phyloP scores from a whole-genome alignment of 2,888 invertebrate species.

The Drosophila mercatorum region DNA sequence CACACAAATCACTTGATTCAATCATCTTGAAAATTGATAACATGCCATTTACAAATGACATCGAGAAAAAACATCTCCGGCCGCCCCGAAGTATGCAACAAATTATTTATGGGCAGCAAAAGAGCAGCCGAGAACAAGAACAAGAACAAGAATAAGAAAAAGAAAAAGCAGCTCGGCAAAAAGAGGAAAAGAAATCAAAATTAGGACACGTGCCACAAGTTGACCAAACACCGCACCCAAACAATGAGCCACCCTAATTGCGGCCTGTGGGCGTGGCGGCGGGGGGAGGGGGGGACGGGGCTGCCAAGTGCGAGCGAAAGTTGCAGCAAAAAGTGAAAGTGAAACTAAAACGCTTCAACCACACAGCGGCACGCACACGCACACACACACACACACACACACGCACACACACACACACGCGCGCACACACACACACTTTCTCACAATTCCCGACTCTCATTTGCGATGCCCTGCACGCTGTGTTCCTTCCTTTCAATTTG shows the following conservation, averaged over 20 bases:
- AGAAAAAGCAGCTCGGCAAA: slow-evolving; percentile 12
- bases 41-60: slow-evolving; percentile 84
- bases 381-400: slow-evolving; percentile 19
- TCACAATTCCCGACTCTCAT: slow-evolving; percentile 61
- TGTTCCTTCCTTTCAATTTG: slow-evolving; percentile 75
- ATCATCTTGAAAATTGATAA: slow-evolving; percentile 84
- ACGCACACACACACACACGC: slow-evolving; percentile 9
- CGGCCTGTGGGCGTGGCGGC: slow-evolving; percentile 15
- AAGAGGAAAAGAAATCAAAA: slow-evolving; percentile 76
- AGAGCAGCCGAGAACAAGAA: slow-evolving; percentile 33
- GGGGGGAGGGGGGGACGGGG: background rate
- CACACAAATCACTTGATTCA: slow-evolving; percentile 83
- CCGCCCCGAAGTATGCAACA: slow-evolving; percentile 66
- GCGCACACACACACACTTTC: slow-evolving; percentile 2
- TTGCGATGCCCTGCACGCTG: slow-evolving; percentile 80
- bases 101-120: slow-evolving; percentile 70
- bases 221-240: slow-evolving; percentile 65
- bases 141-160: too few species aligned
- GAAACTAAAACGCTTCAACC: slow-evolving; percentile 63
- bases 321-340: slow-evolving; percentile 63
- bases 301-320: slow-evolving; percentile 36
- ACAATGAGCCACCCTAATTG: slow-evolving; percentile 49
- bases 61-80: slow-evolving; percentile 44
- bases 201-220: slow-evolving; percentile 82
- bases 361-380: slow-evolving; percentile 65